phyloP scores from a whole-genome alignment of 2,113 vertebrate species.

The Dipodomys stephensi region DNA sequence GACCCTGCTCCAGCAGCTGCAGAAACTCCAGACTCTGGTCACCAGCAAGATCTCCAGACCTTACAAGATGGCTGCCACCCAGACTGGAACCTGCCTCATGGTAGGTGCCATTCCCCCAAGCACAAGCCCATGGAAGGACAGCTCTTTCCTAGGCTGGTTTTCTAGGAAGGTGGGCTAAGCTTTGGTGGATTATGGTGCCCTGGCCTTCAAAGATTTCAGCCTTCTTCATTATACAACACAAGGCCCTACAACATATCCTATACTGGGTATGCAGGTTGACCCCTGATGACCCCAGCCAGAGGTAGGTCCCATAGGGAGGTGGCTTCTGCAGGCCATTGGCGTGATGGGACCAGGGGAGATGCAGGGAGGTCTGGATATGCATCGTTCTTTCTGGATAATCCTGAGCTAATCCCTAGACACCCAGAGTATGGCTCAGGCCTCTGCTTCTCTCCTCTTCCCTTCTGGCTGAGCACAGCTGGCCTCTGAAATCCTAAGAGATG shows the following conservation, averaged over 20 bases:
- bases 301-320: background rate
- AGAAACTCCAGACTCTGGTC: conserved; percentile 93
- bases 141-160: background rate
- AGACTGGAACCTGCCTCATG: conserved; percentile 95
- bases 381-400: background rate
- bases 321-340: background rate
- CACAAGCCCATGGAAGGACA: background rate
- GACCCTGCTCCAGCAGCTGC: conserved; percentile 94
- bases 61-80: conserved; percentile 94
- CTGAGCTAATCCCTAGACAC: background rate
- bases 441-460: background rate
- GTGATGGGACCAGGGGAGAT: background rate
- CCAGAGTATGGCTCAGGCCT: background rate
- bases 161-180: background rate
- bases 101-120: conserved; percentile 82
- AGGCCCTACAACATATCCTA: background rate
- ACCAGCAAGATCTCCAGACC: conserved; percentile 93
- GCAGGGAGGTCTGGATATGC: background rate
- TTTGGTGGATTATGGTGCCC: background rate
- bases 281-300: background rate
- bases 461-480: background rate
- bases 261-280: background rate
- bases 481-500: background rate
- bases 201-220: background rate
- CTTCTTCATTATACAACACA: background rate